Base-by-base conservation (phyloP, 2,797 vertebrate genomes). In the Hemibagrus guttatus region DNA sequence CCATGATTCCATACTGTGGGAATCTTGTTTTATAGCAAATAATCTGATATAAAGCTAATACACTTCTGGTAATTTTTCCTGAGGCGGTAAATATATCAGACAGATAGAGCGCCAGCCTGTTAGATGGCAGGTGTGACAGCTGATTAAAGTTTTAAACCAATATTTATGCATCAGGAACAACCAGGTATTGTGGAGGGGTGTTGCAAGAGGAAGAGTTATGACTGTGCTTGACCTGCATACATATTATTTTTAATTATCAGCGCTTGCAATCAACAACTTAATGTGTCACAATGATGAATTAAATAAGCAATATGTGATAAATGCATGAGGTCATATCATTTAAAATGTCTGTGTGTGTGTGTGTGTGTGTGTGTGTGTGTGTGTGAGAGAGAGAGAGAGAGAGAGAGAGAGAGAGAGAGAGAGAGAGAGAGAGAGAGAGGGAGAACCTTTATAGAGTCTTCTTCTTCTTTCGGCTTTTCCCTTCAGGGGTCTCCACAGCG, bases 51-150 rank as follows among this genome's bases (percentile, higher is more conserved):
- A n/a, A n/a, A n/a, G n/a, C n/a, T n/a, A n/a, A n/a, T n/a, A n/a
- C n/a, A n/a, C n/a, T n/a, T n/a, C n/a, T n/a, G 17, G 35, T 17
- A 21, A 39, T 39, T 6, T 69, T 1, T 35, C n/a, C n/a, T n/a
- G n/a, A n/a, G n/a, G n/a, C n/a, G 91, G 92, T 87, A 94, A 94
- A 94, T 71, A 92, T 92, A 94, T 95, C 83, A 91, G 85, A 82
- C 80, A 85, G 86, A 92, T 92, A 85, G 52, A 87, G 64, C 76
- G 39, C 87, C 61, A 74, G 14, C 89, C 26, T 88, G 56, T 91
- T 85, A 90, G 83, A 90, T 88, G 85, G 80, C 28, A 84, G 88
- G 81, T 86, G 81, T 35, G 72, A 81, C 63, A 72, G 64, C 12
- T 81, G 81, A 86, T 81, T 86, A 39, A 26, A 46, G n/a, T 74